Base-by-base conservation (phyloP, 2,888 invertebrate genomes). In the Eupsilia transversa region DNA sequence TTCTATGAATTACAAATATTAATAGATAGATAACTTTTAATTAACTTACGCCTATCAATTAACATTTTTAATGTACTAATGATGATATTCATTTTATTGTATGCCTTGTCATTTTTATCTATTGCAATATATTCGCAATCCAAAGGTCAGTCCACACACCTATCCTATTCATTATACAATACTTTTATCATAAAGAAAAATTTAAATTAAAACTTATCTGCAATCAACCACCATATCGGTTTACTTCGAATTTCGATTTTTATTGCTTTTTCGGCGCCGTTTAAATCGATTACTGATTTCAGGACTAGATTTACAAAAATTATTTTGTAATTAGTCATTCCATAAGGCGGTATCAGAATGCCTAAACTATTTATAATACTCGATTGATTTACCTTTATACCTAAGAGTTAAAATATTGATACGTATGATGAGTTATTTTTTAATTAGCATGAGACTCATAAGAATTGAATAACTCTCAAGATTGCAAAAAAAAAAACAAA, bases 241-340 rank as follows among this genome's bases (percentile, higher is more conserved):
- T 63, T 81, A 63, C 81, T 35, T 27, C 23, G 75, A 74, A 77
- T 30, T 81, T n/a, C 33, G 10, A 41, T 41, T 57, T 72, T 75
- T 57, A 74, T 56, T 81, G 23, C 20, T n/a, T 46, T 70, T 74
- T 74, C 81, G 81, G 81, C 76, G 76, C 61, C 81, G 10, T 49
- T 80, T 81, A 80, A 74, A 23, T 20, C 38, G 27, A 46, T 80
- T 38, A 73, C 17, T n/a, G 61, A 61, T 73, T 61, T 23, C 27
- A 3, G 23, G 30, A 46, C 9, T 56, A 17, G 38, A 80, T 57
- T 74, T 63, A 27, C 3, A n/a, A 12, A 74, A 49, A 77, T 81
- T 63, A 54, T 49, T 81, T 63, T 14, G 27, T 33, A 3, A 61
- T 1, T 27, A 74, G 6, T 60, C 35, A 74, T 61, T 46, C 10